Percentiles rank a stretch among this genome's conserved stretches.
phyloP scores from a whole-genome alignment of 2,888 invertebrate species.

The Linnaemya tessellans region DNA sequence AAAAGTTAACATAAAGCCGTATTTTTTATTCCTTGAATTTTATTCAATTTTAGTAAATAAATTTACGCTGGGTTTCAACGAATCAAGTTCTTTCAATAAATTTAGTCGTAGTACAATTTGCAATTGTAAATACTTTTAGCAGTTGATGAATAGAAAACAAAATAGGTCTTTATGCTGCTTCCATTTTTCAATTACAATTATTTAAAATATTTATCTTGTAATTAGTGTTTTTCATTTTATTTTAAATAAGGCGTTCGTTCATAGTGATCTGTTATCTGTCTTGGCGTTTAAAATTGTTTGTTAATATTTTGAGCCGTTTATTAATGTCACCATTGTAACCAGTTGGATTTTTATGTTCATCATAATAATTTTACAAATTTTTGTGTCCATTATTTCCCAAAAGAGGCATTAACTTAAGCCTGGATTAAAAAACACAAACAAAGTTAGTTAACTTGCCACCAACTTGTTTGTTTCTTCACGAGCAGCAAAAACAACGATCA shows the following conservation, averaged over 20 bases:
- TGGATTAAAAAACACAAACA: constrained; percentile 33
- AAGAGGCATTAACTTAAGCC: constrained; percentile 39
- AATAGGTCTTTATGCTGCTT: not conserved
- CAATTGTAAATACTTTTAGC: not conserved
- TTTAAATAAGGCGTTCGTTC: constrained; percentile 57
- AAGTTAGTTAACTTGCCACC: constrained; percentile 7
- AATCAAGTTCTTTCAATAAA: too few species aligned
- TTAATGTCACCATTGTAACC: constrained; percentile 18
- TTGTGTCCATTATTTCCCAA: constrained; percentile 20
- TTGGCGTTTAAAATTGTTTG: constrained; percentile 46
- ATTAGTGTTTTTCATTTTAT: constrained; percentile 15
- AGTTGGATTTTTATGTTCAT: constrained; percentile 47
- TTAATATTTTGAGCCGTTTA: constrained; percentile 21
- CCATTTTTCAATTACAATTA: constrained; percentile 27
- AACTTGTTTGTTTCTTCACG: constrained; percentile 16
- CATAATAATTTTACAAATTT: constrained; percentile 48
- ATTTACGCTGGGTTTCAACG: too few species aligned
- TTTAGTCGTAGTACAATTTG: too few species aligned
- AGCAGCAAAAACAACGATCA: constrained; percentile 32
- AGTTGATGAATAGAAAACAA: not conserved
- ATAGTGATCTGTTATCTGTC: constrained; percentile 46
- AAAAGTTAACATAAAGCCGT: too few species aligned
- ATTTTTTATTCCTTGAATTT: too few species aligned
- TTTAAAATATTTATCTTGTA: constrained; percentile 35
- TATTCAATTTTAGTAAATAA: too few species aligned